These are phyloP conservation scores for Agrilus planipennis DNA, from an alignment of 1,140 invertebrate species.

Conservation along the genomic window DNA sequence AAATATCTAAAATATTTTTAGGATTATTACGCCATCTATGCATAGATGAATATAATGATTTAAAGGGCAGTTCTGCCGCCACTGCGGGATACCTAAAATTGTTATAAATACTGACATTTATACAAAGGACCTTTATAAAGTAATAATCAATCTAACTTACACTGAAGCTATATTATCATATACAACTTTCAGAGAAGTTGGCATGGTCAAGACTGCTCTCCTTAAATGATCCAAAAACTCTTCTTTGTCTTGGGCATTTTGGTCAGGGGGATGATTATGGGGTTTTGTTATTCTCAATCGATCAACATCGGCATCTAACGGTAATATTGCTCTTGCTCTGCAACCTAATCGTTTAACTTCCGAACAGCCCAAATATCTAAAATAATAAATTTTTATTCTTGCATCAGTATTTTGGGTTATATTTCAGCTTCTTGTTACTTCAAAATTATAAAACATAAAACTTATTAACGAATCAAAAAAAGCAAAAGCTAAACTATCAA, in stretches of 20 bases:
- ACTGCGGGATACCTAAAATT: slow-evolving; percentile 3
- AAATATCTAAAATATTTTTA: neutral
- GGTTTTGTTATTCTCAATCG: slow-evolving; percentile 6
- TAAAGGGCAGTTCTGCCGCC: neutral
- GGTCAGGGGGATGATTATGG: slow-evolving; percentile 15
- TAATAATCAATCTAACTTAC: neutral
- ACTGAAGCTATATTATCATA: neutral
- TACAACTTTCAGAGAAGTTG: neutral
- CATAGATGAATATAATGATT: slow-evolving; percentile 8
- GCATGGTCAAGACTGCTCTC: neutral
- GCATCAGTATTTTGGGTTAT: too few relatives aligned
- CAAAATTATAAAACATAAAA: too few relatives aligned
- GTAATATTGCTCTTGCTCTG: slow-evolving; percentile 7
- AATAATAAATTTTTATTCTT: too few relatives aligned
- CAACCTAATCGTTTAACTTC: slow-evolving; percentile 8
- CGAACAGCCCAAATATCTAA: slow-evolving; percentile 10
- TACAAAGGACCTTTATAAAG: neutral
- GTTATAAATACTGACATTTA: neutral
- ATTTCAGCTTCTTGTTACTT: too few relatives aligned
- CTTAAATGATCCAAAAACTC: slow-evolving; percentile 5
- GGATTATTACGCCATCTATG: slow-evolving; percentile 7
- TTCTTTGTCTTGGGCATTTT: slow-evolving; percentile 7
- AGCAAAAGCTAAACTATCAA: too few relatives aligned
- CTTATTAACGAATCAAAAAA: too few relatives aligned
- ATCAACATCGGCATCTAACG: slow-evolving; percentile 1